These are phyloP conservation scores for Sinella curviseta DNA, from an alignment of 1,140 invertebrate species.

Conservation along the genomic window DNA sequence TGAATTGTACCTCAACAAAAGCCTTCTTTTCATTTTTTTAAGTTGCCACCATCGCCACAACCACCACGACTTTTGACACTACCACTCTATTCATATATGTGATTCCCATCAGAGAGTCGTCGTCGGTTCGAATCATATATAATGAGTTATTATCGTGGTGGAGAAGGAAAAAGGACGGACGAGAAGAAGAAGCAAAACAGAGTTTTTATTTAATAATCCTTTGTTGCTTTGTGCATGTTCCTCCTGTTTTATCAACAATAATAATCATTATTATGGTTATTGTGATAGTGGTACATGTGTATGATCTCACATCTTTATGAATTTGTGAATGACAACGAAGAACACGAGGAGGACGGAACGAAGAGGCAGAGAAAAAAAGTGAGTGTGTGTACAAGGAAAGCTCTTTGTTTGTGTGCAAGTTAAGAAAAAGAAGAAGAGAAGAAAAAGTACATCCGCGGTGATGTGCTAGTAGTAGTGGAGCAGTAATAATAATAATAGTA, in stretches of 20 bases:
- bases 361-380: too few relatives aligned
- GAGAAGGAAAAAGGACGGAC: too few relatives aligned
- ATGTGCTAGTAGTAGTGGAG: neutral
- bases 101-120: too few relatives aligned
- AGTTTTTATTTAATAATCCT: slow-evolving; percentile 5
- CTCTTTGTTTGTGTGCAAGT: neutral
- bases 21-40: neutral
- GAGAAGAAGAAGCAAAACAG: neutral
- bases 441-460: neutral
- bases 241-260: neutral
- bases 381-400: neutral
- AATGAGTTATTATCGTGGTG: too few relatives aligned
- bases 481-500: neutral
- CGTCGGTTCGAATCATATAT: too few relatives aligned
- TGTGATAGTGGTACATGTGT: neutral
- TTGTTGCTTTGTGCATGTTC: too few relatives aligned
- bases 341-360: too few relatives aligned
- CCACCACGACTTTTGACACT: slow-evolving; percentile 7
- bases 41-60: neutral
- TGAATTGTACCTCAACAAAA: slow-evolving; percentile 16
- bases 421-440: neutral
- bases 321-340: neutral
- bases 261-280: neutral
- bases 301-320: neutral
- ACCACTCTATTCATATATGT: neutral